Percentiles rank a stretch among this genome's conserved stretches.
These are phyloP conservation scores for Ichneumoninae sp. DNA, from an alignment of 2,888 invertebrate species.

Conservation along the genomic window DNA sequence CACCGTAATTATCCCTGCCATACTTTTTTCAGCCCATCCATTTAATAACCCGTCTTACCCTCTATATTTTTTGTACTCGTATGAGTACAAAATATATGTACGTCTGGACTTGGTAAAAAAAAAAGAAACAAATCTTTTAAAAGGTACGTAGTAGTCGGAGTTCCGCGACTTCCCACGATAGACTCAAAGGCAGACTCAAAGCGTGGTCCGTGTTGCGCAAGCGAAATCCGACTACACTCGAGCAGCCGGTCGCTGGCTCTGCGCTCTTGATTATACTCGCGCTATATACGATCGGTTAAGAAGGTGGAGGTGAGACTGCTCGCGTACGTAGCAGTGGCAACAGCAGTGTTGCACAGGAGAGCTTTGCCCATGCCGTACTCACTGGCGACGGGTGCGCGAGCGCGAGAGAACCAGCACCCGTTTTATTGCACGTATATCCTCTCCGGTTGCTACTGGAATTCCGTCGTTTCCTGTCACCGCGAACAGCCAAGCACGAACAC, in stretches of 20 bases:
- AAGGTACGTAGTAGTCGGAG: constrained; percentile 5
- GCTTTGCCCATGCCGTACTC: constrained; percentile 24
- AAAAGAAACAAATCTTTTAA: background rate
- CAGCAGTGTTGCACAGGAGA: constrained; percentile 24
- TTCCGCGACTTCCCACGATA: constrained; percentile 53
- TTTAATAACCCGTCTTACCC: background rate
- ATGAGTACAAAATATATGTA: constrained; percentile 7
- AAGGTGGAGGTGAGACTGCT: constrained; percentile 20
- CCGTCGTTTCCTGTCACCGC: constrained; percentile 65
- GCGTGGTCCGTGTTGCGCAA: constrained; percentile 48
- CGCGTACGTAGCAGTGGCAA: constrained; percentile 23
- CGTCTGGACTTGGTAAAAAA: background rate
- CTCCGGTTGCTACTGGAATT: constrained; percentile 67
- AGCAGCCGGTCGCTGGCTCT: constrained; percentile 28
- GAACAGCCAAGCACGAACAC: constrained; percentile 9
- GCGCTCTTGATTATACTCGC: constrained; percentile 35
- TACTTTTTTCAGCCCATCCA: background rate
- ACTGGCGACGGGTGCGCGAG: constrained; percentile 34
- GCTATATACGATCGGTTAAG: constrained; percentile 1
- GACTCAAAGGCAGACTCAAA: background rate
- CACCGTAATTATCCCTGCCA: background rate
- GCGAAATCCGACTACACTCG: constrained; percentile 56
- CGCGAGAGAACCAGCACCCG: constrained; percentile 62
- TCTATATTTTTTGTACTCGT: no score
- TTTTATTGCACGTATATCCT: constrained; percentile 69